phyloP scores from a whole-genome alignment of 2,113 vertebrate species.

The Capreolus pygargus region DNA sequence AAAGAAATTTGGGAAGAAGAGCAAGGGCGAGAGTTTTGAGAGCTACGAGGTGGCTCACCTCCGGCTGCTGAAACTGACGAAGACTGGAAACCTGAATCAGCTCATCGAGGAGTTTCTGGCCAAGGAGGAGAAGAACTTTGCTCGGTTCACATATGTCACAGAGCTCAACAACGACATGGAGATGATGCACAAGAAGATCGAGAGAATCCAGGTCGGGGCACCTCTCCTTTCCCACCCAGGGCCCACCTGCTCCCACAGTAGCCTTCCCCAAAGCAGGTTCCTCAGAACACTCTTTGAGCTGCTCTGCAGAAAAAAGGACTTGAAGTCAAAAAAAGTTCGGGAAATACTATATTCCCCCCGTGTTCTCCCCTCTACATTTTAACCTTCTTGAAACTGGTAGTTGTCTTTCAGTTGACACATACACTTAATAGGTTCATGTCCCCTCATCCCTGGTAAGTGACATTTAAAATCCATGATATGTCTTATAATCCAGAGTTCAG shows the following conservation, averaged over 20 bases:
- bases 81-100: not conserved
- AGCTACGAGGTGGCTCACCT: constrained; percentile 71
- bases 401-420: not conserved
- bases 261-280: not conserved
- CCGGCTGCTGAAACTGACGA: constrained; percentile 68
- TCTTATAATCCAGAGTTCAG: not conserved
- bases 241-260: accelerated
- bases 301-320: not conserved
- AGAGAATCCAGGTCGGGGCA: constrained; percentile 75
- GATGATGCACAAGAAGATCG: constrained; percentile 58
- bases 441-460: not conserved
- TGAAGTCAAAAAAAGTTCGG: not conserved
- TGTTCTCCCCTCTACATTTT: not conserved
- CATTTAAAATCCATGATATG: not conserved
- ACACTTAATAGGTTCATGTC: not conserved
- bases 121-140: constrained; percentile 78
- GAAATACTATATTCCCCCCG: not conserved
- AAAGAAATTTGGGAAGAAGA: not conserved
- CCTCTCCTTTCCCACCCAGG: not conserved
- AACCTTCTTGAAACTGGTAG: not conserved
- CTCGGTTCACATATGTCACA: constrained; percentile 63
- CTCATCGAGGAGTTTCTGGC: constrained; percentile 58
- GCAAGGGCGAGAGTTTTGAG: constrained; percentile 71
- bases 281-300: not conserved
- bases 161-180: constrained; percentile 75